A percentile compares a stretch with the other conserved stretches of the same genome.
phyloP scores from a whole-genome alignment of 2,797 vertebrate genomes.

The Parauchenoglanis punctatus region DNA sequence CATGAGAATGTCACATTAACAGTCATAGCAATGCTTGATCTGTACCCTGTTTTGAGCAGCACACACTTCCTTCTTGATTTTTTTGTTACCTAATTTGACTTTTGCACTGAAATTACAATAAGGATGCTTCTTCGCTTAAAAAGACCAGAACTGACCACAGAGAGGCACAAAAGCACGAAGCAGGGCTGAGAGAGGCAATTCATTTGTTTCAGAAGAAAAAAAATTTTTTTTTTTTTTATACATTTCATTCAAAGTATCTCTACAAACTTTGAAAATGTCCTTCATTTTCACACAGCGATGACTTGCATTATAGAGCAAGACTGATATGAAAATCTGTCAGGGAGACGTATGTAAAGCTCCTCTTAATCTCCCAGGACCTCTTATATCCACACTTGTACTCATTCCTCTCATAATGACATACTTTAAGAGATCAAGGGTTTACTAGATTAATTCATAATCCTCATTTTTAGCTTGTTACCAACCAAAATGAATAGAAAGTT shows the following conservation, averaged over 20 bases:
- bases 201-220: background rate
- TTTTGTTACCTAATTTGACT: slow-evolving; percentile 15
- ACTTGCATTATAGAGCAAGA: background rate
- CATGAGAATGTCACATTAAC: slow-evolving; percentile 46
- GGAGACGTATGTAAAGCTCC: background rate
- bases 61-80: slow-evolving; percentile 34
- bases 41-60: slow-evolving; percentile 52
- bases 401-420: background rate
- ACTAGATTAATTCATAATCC: background rate
- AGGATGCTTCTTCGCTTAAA: slow-evolving; percentile 25
- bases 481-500: background rate
- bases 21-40: slow-evolving; percentile 37
- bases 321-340: background rate
- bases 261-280: background rate
- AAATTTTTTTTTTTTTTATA: background rate
- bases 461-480: background rate
- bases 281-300: background rate
- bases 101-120: slow-evolving; percentile 45
- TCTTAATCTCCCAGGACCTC: background rate
- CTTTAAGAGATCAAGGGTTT: background rate
- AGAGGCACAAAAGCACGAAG: slow-evolving; percentile 25
- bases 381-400: background rate
- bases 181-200: slow-evolving; percentile 17
- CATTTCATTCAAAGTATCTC: background rate
- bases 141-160: slow-evolving; percentile 43